Evolutionary conservation across 2,113 vertebrate species (phyloP), one percentile per base, ranked within the genome.

Genomic region (Anseranas semipalmata): DNA sequence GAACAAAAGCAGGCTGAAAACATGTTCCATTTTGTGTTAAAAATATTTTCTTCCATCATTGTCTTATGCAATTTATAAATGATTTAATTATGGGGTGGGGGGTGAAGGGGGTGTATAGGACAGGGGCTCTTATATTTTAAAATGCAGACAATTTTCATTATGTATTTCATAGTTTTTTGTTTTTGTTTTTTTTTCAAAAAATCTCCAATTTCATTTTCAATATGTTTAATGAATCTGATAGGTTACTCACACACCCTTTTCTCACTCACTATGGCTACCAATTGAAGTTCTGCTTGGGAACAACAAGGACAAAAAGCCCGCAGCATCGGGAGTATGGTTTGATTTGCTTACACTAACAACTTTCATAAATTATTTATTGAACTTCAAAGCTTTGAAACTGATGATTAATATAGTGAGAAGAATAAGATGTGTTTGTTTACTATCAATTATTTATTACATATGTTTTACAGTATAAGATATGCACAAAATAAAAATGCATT

Each of bases 361-460:
- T 55, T 46, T 68, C 50, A 98, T 98, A 91, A 97, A 98, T 98
- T 97, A 98, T 98, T 98, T 94, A 98, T 84, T 72, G 75, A 95
- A 96, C 95, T 97, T 98, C 98, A 98, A 98, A 98, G 98, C 96
- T 95, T 97, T 96, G 94, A 96, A 97, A 97, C 83, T 89, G 78
- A 91, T 94, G 91, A 98, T 97, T 95, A 97, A 97, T 92, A 97
- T 56, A 85, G 84, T 94, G 59, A 89, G 94, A 78, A 97, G 96
- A 96, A 96, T 56, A 98, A 96, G 88, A 98, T 95, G 95, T 95
- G 95, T 97, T 98, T 98, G 96, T 97, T 98, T 97, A 97, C 93
- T 90, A 97, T 98, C 93, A 98, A 98, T 98, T 98, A 98, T 98
- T 98, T 97, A 98, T 93, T 83, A 87, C 52, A 73, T 96, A 91